These are phyloP conservation scores for Lagocephalus sceleratus DNA, from an alignment of 2,797 vertebrate species.

Conservation along the genomic window DNA sequence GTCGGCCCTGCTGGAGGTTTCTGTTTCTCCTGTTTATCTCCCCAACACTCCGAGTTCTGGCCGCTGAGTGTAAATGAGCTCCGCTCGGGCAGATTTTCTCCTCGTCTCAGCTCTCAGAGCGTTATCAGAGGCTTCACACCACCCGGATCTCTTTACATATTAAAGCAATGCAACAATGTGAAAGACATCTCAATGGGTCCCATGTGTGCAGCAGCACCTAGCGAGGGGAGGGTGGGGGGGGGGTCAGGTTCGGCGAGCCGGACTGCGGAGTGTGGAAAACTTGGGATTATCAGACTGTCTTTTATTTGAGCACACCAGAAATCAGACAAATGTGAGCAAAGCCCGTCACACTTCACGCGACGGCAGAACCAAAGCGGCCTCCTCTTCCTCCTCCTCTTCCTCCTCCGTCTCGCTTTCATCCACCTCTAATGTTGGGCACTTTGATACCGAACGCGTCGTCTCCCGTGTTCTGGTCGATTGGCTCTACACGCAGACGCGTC, in stretches of 20 bases:
- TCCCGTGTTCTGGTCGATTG: slow-evolving; percentile 62
- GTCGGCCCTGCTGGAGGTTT: slow-evolving; percentile 18
- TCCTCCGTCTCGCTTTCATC: slow-evolving; percentile 54
- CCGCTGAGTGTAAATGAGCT: too few species aligned
- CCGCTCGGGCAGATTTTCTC: slow-evolving; percentile 24
- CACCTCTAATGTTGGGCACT: slow-evolving; percentile 64
- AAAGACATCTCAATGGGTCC: slow-evolving; percentile 40
- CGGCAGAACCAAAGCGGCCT: slow-evolving; percentile 37
- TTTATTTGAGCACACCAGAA: slow-evolving; percentile 53
- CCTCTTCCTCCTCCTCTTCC: slow-evolving; percentile 22
- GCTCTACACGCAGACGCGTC: slow-evolving; percentile 63
- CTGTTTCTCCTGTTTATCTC: slow-evolving; percentile 43
- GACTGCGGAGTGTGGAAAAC: slow-evolving; percentile 62
- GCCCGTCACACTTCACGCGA: slow-evolving; percentile 62
- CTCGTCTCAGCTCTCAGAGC: slow-evolving; percentile 32
- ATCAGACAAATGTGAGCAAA: slow-evolving; percentile 50
- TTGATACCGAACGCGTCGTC: slow-evolving; percentile 71
- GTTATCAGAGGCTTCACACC: slow-evolving; percentile 39
- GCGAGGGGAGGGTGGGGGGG: slow-evolving; percentile 24
- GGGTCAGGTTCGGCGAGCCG: slow-evolving; percentile 41
- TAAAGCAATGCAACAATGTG: slow-evolving; percentile 34
- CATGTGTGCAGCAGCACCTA: slow-evolving; percentile 18
- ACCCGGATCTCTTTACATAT: slow-evolving; percentile 37
- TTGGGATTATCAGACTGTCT: slow-evolving; percentile 51
- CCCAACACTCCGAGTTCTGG: too few species aligned